phyloP scores from a whole-genome alignment of 1,140 invertebrate genomes.

The Caenorhabditis brenneri region DNA sequence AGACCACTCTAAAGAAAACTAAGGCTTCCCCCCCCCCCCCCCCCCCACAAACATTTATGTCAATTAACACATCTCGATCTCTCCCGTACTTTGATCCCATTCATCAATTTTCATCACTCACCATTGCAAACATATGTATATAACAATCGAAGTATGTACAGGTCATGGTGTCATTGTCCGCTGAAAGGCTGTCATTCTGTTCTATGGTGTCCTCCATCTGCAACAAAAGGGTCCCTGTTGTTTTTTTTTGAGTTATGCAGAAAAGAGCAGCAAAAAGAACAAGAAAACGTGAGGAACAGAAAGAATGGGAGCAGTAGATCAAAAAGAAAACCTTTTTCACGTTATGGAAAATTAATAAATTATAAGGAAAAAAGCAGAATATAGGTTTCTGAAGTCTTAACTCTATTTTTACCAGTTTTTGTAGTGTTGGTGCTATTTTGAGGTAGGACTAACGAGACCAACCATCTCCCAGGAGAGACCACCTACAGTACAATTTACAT shows the following conservation, averaged over 20 bases:
- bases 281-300: conserved; percentile 25
- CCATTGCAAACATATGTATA: conserved; percentile 15
- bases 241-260: not conserved
- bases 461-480: no score
- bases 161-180: not conserved
- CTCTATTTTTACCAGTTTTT: no score
- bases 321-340: not conserved
- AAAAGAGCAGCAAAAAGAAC: not conserved
- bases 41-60: not conserved
- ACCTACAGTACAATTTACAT: not conserved
- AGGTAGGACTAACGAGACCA: no score
- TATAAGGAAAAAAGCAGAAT: not conserved
- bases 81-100: not conserved
- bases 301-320: not conserved
- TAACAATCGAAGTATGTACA: conserved; percentile 37
- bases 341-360: conserved; percentile 24
- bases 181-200: conserved; percentile 22
- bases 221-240: not conserved
- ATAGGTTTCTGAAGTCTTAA: not conserved
- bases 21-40: not conserved
- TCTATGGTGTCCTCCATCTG: conserved; percentile 38
- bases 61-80: not conserved
- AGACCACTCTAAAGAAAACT: not conserved
- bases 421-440: no score
- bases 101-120: not conserved